Evolutionary conservation across 1,140 invertebrate species (phyloP).

Genomic region (Drosophila leontia): DNA sequence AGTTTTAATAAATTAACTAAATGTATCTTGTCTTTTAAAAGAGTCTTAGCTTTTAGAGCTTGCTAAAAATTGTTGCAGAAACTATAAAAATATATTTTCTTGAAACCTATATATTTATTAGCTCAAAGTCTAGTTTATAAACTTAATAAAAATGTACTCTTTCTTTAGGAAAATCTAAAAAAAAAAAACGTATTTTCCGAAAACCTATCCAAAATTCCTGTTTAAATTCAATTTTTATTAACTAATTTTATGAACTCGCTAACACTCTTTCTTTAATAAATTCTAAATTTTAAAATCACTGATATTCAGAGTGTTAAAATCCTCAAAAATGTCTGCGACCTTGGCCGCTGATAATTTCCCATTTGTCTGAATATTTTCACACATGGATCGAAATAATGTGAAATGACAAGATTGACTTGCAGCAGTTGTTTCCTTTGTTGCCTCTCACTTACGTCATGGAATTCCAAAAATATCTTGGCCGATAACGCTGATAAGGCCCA

Average conservation of each 20-base stretch:
- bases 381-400: slow-evolving; percentile 4
- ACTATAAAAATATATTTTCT: too few relatives aligned
- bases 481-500: slow-evolving; percentile 58
- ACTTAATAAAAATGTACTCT: too few relatives aligned
- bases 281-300: background rate
- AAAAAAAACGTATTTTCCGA: too few relatives aligned
- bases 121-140: too few relatives aligned
- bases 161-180: too few relatives aligned
- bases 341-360: slow-evolving; percentile 34
- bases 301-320: slow-evolving; percentile 1
- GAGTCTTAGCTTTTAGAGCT: background rate
- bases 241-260: background rate
- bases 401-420: slow-evolving; percentile 41
- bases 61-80: too few relatives aligned
- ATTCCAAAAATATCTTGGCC: slow-evolving; percentile 67
- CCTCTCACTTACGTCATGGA: slow-evolving; percentile 67
- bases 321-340: slow-evolving; percentile 21
- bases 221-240: background rate
- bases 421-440: slow-evolving; percentile 54
- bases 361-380: slow-evolving; percentile 13
- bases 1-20: background rate
- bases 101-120: background rate
- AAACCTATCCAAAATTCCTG: too few relatives aligned
- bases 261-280: background rate
- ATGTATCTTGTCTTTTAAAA: background rate